Base-by-base conservation (phyloP, 2,888 invertebrate genomes). In the Netelia fuscicornis region DNA sequence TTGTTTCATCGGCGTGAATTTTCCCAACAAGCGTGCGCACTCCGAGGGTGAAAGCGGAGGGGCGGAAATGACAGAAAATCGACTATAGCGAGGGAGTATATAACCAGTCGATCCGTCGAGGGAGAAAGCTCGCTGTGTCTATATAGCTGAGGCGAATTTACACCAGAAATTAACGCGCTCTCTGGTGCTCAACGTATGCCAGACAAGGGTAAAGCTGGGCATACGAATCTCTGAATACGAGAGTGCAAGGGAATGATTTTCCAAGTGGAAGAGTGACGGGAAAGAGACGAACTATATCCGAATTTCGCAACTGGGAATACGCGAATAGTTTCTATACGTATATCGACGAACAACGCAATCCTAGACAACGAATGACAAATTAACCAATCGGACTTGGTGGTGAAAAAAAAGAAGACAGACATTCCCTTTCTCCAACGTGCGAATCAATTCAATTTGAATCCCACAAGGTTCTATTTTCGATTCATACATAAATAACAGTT, bases 1-100 rank as follows among this genome's bases (percentile, higher is more conserved):
- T 91, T 90, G 90, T 91, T 91, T 90, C 87, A 88, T 85, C 88
- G 83, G 84, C 87, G 86, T 80, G 86, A 71, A 87, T 83, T 89
- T 85, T 86, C 85, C 84, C 48, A 62, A 68, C 67, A 77, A 72
- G 71, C 58, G 80, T 71, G 75, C 20, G 85, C 85, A 81, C 71
- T 56, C 2, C n/a, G 20, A 42, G n/a, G 81, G 74, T 60, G 25
- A 42, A 30, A 56, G 44, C 1, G 60, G 52, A 64, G 56, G 70
- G 58, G 42, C 68, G 37, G 67, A 8, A 62, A 62, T 25, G 37
- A 44, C 20, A 58, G 54, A 25, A 71, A 75, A 67, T 37, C 25
- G 23, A 67, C 60, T 68, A 65, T 10, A 71, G 37, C 60, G 56
- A 72, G 60, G 58, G 37, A 58, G 52, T 78, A 70, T 62, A 78